These are phyloP conservation scores for Phymastichus coffea DNA, from an alignment of 1,140 invertebrate genomes.

Conservation along the genomic window DNA sequence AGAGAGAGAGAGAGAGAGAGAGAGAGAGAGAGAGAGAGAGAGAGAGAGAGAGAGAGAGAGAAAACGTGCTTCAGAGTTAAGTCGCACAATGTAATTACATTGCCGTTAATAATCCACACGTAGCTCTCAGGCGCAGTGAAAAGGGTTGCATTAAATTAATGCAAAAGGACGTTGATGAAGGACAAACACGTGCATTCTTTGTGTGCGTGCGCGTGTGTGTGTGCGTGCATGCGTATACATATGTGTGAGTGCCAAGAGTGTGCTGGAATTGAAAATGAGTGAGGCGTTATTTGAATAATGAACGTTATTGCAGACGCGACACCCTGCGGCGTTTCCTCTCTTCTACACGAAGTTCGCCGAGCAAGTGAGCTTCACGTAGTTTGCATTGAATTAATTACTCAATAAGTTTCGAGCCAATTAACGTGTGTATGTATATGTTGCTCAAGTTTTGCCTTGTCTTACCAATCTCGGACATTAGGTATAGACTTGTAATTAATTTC, in stretches of 20 bases:
- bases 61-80: no score
- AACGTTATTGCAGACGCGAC: no score
- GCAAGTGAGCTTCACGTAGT: no score
- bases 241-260: neutral
- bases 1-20: neutral
- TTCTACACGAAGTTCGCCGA: no score
- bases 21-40: neutral
- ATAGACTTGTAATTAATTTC: no score
- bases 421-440: no score
- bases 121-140: neutral
- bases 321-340: no score
- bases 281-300: slow-evolving; percentile 19
- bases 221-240: no score
- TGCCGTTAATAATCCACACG: slow-evolving; percentile 27
- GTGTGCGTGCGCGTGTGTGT: neutral
- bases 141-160: slow-evolving; percentile 31
- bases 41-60: neutral
- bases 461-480: no score
- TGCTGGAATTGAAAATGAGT: neutral
- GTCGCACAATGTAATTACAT: slow-evolving; percentile 28
- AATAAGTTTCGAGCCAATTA: no score
- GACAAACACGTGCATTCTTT: neutral
- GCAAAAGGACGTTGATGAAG: slow-evolving; percentile 31
- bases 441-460: no score
- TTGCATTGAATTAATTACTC: no score